phyloP scores from a whole-genome alignment of 2,113 vertebrate genomes.

The Sebastes fasciatus region DNA sequence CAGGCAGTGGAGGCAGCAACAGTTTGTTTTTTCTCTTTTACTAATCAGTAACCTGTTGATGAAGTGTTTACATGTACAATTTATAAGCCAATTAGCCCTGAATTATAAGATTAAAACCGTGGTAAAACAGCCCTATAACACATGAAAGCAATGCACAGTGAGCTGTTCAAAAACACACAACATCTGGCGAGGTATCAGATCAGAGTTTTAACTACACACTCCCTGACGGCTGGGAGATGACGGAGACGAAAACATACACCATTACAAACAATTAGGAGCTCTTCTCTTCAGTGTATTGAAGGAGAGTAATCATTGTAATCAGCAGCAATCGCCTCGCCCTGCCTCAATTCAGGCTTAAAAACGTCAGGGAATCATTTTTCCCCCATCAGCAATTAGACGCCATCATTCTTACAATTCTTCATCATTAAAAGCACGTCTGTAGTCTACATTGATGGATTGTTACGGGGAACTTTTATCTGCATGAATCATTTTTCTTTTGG shows the following conservation, averaged over 20 bases:
- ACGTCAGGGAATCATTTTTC: slow-evolving; percentile 15
- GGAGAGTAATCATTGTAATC: slow-evolving; percentile 45
- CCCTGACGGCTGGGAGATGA: slow-evolving; percentile 12
- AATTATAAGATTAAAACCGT: slow-evolving; percentile 15
- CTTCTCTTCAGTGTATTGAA: slow-evolving; percentile 15
- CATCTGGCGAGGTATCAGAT: slow-evolving; percentile 35
- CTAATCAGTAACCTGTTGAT: neutral
- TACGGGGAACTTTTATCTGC: neutral
- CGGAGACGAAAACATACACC: slow-evolving; percentile 21
- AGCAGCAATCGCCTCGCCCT: slow-evolving; percentile 9
- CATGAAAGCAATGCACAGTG: neutral
- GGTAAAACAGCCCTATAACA: neutral
- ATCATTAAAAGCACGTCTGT: neutral
- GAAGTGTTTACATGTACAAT: neutral
- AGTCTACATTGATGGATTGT: neutral
- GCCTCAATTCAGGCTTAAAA: slow-evolving; percentile 12
- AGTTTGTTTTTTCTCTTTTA: neutral
- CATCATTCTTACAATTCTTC: slow-evolving; percentile 1
- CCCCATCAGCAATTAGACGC: slow-evolving; percentile 14
- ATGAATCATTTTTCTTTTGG: neutral
- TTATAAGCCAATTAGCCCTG: neutral
- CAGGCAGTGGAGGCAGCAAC: neutral
- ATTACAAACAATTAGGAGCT: slow-evolving; percentile 45
- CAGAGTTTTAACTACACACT: slow-evolving; percentile 7
- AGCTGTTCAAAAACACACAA: neutral